These are phyloP conservation scores for Chionomys nivalis DNA, from an alignment of 2,113 vertebrate genomes.

Conservation along the genomic window DNA sequence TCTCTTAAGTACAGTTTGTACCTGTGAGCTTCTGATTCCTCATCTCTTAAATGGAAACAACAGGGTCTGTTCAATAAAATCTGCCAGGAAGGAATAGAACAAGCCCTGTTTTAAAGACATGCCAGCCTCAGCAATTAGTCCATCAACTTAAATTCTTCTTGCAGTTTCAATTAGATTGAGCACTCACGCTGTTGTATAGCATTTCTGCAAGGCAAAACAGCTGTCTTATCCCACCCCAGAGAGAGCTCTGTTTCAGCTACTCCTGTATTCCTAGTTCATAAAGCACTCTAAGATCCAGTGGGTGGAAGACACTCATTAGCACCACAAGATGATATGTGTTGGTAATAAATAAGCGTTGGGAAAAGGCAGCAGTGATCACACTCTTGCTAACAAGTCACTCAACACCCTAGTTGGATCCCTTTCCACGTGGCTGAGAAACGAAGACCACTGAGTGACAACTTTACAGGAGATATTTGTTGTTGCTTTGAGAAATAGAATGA, in stretches of 20 bases:
- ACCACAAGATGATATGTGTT: conserved; percentile 60
- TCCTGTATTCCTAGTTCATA: conserved; percentile 59
- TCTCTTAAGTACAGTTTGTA: conserved; percentile 33
- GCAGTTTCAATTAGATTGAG: conserved; percentile 81
- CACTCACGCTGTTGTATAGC: conserved; percentile 70
- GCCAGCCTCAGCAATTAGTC: conserved; percentile 82
- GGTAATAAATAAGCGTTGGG: conserved; percentile 61
- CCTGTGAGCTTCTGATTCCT: conserved; percentile 46
- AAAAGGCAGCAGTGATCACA: conserved; percentile 58
- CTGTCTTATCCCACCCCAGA: conserved; percentile 80
- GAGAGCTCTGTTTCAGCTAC: conserved; percentile 75
- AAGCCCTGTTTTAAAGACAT: conserved; percentile 77
- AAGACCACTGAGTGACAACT: background rate
- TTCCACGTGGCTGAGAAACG: conserved; percentile 20
- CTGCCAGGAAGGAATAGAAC: conserved; percentile 56
- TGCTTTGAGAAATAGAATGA: background rate
- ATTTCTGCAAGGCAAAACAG: conserved; percentile 78
- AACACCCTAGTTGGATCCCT: conserved; percentile 12
- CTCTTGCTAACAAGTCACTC: conserved; percentile 66
- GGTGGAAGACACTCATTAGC: conserved; percentile 56
- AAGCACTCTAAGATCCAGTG: conserved; percentile 63
- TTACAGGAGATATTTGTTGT: conserved; percentile 8
- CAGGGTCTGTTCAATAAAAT: conserved; percentile 23
- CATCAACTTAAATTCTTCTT: conserved; percentile 81
- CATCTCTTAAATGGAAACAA: conserved; percentile 61